Conservation (phyloP, 35 echinoderm and acorn worm genomes). For the Apostichopus parvimensis region DNA sequence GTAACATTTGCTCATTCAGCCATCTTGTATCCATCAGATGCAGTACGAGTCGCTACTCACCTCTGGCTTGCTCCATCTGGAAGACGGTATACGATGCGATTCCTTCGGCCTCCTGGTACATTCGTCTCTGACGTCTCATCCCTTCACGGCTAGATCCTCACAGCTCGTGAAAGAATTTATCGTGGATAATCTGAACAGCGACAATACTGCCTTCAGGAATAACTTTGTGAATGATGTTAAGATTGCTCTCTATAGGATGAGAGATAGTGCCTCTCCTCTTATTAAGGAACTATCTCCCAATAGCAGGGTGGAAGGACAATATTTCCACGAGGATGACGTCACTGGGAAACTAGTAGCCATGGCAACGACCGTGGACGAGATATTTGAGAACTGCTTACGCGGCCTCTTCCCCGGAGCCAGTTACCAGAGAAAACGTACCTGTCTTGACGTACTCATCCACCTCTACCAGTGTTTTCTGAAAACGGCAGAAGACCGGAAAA, state of each 20-base stretch:
- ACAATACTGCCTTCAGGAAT: conserved; percentile 74
- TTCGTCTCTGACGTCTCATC: conserved; percentile 65
- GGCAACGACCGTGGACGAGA: conserved; percentile 52
- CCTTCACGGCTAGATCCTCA: conserved; percentile 41
- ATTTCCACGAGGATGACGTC: conserved; percentile 13
- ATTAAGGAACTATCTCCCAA: conserved; percentile 51
- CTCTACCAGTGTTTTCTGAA: conserved; percentile 72
- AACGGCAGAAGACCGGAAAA: conserved; percentile 21
- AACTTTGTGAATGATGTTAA: conserved; percentile 58
- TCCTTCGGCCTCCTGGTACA: conserved; percentile 66
- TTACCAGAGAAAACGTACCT: conserved; percentile 81
- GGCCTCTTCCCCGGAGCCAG: conserved; percentile 93
- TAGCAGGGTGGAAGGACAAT: conserved; percentile 29
- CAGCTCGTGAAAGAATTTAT: conserved; percentile 55
- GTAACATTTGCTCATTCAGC: no score
- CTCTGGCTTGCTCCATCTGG: conserved; percentile 59
- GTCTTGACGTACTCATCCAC: conserved; percentile 59
- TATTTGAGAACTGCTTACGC: conserved; percentile 52
- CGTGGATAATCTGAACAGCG: conserved; percentile 71
- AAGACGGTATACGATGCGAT: conserved; percentile 73
- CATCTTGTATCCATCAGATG: background rate
- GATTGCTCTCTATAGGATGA: conserved; percentile 57
- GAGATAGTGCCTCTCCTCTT: conserved; percentile 65
- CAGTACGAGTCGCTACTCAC: conserved; percentile 39
- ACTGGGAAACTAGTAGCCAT: conserved; percentile 32